Evolutionary conservation across 2,797 vertebrate genomes (phyloP), one percentile per base, ranked within the genome.

Genomic region (Loriculus beryllinus): DNA sequence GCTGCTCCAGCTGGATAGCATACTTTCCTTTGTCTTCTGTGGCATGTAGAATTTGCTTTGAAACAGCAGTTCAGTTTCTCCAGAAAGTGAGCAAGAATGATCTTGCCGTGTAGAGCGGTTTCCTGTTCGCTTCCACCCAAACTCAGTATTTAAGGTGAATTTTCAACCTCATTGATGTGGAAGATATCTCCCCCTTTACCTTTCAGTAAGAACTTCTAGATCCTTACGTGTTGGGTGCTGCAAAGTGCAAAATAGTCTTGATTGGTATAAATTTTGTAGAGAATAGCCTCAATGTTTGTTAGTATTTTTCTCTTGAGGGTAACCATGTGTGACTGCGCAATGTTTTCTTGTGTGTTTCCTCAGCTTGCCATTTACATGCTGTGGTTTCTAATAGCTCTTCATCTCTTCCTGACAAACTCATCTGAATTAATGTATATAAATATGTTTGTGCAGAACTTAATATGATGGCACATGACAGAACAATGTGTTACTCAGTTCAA

Each of bases 291-390:
- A 43, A 7, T 79, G 33, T 79, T 80, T 59, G 31, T 72, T 68
- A 9, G 14, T 59, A 12, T 67, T 84, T 76, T 9, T 48, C 77
- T 76, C 42, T 47, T 12, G 37, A 74, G 54, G 31, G 28, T 65
- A 59, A 22, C 74, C 22, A 4, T 3, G 54, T 60, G 63, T 2
- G 5, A 3, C 3, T 72, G 70, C 6, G 22, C 2, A 1, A 18
- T 29, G 43, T 48, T 70, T 59, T 51, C 25, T 48, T 39, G 23
- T 22, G 7, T 10, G 31, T 82, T 71, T 85, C 72, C 65, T 74
- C 1, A 0, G 72, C 33, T 87, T 87, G 62, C 49, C 19, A 4
- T 14, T 7, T 31, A 45, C 64, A 7, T 35, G 37, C 52, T 2
- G 12, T 89, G 71, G 28, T n/a, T 93, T 79, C 54, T 43, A 9